Conservation (phyloP, 2,797 vertebrate species). For the Tragopan temminckii region DNA sequence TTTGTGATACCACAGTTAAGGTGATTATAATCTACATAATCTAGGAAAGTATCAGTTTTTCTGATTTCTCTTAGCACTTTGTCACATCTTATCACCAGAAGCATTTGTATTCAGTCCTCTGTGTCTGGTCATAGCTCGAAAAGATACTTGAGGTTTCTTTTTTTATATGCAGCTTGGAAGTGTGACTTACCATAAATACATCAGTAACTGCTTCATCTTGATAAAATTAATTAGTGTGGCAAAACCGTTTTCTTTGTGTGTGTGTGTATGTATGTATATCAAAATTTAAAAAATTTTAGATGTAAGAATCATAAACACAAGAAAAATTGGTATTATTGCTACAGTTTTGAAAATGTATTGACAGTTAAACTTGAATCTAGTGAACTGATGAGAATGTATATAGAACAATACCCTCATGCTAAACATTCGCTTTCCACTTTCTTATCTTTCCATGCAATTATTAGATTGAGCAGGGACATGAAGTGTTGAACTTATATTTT, state of each 20-base stretch:
- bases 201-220: neutral
- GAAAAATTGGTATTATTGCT: slow-evolving; percentile 24
- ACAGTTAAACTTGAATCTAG: neutral
- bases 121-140: neutral
- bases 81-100: neutral
- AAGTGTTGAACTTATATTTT: neutral
- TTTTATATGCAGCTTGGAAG: neutral
- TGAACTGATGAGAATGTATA: neutral
- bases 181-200: neutral
- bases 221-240: slow-evolving; percentile 4
- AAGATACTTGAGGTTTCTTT: neutral
- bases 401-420: neutral
- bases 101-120: neutral
- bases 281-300: neutral
- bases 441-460: neutral
- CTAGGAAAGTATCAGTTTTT: neutral
- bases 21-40: neutral
- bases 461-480: neutral
- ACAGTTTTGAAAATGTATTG: neutral
- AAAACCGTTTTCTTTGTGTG: neutral
- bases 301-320: neutral
- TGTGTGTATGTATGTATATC: neutral
- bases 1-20: neutral
- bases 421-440: neutral
- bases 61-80: neutral